A percentile compares a stretch with the other conserved stretches of the same genome.
Conservation (phyloP, 2,797 vertebrate genomes). For the Lycodopsis pacificus region DNA sequence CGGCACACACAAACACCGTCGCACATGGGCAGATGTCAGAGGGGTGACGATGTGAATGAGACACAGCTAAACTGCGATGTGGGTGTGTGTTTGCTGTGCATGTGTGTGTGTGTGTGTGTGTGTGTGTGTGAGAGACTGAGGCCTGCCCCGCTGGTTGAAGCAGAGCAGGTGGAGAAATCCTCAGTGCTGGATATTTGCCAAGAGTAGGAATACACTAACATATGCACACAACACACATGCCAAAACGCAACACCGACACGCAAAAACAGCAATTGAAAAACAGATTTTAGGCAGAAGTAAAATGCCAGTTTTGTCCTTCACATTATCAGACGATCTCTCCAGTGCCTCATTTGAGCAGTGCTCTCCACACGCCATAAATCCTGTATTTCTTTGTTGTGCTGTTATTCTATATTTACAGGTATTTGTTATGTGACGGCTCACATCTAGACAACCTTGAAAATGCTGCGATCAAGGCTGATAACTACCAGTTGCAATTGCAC, state of each 20-base stretch:
- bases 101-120: constrained; percentile 26
- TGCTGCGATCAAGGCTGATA: constrained; percentile 74
- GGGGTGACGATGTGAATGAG: constrained; percentile 73
- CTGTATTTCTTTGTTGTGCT: constrained; percentile 74
- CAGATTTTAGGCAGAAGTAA: constrained; percentile 64
- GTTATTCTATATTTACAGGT: constrained; percentile 80
- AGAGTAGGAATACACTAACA: constrained; percentile 38
- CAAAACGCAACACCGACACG: constrained; percentile 17
- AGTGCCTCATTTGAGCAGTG: constrained; percentile 71
- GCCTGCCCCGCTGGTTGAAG: constrained; percentile 60
- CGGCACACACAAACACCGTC: constrained; percentile 51
- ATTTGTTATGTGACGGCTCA: constrained; percentile 74
- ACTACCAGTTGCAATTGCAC: constrained; percentile 71
- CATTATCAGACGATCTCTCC: constrained; percentile 71
- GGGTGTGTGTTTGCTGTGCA: constrained; percentile 21
- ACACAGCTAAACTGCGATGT: constrained; percentile 52
- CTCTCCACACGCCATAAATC: constrained; percentile 65
- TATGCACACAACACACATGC: constrained; percentile 22
- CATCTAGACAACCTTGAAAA: constrained; percentile 80
- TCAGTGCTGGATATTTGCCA: constrained; percentile 65
- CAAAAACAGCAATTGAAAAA: constrained; percentile 35
- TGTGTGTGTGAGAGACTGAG: constrained; percentile 28
- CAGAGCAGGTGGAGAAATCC: constrained; percentile 70
- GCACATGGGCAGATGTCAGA: constrained; percentile 69
- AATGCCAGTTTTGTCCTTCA: constrained; percentile 78